phyloP scores from a whole-genome alignment of 1,140 invertebrate genomes.

The Subanguina moxae region DNA sequence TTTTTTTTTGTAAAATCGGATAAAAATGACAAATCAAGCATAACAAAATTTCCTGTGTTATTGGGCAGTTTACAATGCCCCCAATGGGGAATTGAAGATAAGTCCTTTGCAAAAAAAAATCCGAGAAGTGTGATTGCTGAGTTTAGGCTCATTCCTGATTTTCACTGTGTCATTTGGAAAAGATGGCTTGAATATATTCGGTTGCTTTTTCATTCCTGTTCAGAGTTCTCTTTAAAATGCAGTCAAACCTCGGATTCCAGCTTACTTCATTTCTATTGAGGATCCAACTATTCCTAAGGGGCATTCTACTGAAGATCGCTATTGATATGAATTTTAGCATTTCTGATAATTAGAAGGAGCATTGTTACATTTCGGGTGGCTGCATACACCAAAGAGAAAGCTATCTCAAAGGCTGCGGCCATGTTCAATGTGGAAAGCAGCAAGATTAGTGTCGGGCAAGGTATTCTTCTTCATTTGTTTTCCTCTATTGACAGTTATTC shows the following conservation, averaged over 20 bases:
- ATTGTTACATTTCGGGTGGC: conserved; percentile 67
- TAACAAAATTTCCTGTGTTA: no score
- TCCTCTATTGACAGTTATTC: conserved; percentile 16
- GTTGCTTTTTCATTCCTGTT: conserved; percentile 65
- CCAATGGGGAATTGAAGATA: conserved; percentile 73
- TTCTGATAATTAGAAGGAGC: no score
- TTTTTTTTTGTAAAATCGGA: no score
- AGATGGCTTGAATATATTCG: conserved; percentile 89
- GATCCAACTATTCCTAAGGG: conserved; percentile 31
- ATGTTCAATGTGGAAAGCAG: conserved; percentile 70
- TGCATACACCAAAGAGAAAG: conserved; percentile 77
- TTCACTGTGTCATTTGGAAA: conserved; percentile 86
- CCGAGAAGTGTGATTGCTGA: no score
- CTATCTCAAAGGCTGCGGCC: conserved; percentile 73
- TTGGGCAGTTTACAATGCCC: no score
- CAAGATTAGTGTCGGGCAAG: conserved; percentile 68
- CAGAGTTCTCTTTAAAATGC: no score
- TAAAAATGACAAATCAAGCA: no score
- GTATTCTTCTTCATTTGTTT: conserved; percentile 16
- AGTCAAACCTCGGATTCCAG: conserved; percentile 83
- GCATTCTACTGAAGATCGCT: conserved; percentile 68
- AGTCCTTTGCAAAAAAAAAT: no score
- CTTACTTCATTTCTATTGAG: conserved; percentile 67
- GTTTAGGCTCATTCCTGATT: conserved; percentile 78
- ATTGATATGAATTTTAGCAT: conserved; percentile 69